Evolutionary conservation across 23 tunicate genomes (phyloP).

Genomic region (Halocynthia aurantium): DNA sequence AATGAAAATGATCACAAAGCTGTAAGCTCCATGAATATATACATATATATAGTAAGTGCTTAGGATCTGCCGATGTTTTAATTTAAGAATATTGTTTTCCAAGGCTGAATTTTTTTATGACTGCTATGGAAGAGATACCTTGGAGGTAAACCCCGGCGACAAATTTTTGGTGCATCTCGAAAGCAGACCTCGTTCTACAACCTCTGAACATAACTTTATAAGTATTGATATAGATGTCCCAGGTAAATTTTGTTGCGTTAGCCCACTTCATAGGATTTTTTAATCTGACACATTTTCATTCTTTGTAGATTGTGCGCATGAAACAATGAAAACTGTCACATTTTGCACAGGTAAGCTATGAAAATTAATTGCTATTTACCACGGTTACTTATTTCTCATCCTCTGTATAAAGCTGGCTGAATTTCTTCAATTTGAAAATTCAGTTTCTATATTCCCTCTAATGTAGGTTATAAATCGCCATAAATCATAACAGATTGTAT

Average conservation of each 20-base stretch:
- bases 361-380: not conserved
- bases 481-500: too few species aligned
- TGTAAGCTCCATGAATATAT: not conserved
- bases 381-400: too few species aligned
- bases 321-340: conserved; percentile 1
- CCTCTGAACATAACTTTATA: too few species aligned
- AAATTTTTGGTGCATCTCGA: conserved; percentile 11
- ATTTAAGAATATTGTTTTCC: not conserved
- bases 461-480: too few species aligned
- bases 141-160: conserved; percentile 13
- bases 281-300: not conserved
- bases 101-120: conserved; percentile 40
- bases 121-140: conserved; percentile 17
- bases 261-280: too few species aligned
- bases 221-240: too few species aligned
- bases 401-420: too few species aligned
- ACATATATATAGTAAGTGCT: too few species aligned
- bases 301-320: conserved; percentile 5
- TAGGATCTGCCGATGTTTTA: too few species aligned
- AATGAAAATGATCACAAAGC: not conserved
- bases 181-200: conserved; percentile 12
- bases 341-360: not conserved
- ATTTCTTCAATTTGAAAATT: too few species aligned
- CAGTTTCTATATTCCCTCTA: too few species aligned
- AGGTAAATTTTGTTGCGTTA: too few species aligned